These are phyloP conservation scores for Telmatherina bonti DNA, from an alignment of 2,797 vertebrate species.

Conservation along the genomic window DNA sequence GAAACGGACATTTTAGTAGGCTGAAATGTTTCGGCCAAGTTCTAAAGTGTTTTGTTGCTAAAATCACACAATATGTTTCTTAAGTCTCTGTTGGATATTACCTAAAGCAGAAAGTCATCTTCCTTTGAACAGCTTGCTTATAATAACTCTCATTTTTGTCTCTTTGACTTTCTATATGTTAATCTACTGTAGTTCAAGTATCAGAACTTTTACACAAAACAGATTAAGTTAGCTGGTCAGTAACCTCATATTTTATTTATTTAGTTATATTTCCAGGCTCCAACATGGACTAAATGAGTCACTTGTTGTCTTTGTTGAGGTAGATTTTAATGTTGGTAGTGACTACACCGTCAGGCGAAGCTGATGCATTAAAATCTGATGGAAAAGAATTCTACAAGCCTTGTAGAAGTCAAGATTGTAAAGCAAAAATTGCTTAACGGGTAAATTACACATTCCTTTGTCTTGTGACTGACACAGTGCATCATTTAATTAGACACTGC, in stretches of 20 bases:
- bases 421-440: neutral
- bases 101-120: neutral
- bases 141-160: neutral
- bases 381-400: neutral
- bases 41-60: too few relatives aligned
- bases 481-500: neutral
- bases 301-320: neutral
- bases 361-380: neutral
- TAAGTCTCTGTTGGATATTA: neutral
- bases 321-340: neutral
- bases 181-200: too few relatives aligned
- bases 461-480: neutral
- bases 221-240: neutral
- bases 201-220: neutral
- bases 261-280: neutral
- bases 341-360: neutral
- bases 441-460: neutral
- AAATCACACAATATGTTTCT: neutral
- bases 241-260: neutral
- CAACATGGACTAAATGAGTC: neutral
- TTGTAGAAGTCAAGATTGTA: too few relatives aligned
- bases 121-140: neutral
- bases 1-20: neutral
- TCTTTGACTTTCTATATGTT: neutral
- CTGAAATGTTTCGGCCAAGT: too few relatives aligned